Conservation (phyloP, 2,113 vertebrate species). For the Grammomys surdaster region DNA sequence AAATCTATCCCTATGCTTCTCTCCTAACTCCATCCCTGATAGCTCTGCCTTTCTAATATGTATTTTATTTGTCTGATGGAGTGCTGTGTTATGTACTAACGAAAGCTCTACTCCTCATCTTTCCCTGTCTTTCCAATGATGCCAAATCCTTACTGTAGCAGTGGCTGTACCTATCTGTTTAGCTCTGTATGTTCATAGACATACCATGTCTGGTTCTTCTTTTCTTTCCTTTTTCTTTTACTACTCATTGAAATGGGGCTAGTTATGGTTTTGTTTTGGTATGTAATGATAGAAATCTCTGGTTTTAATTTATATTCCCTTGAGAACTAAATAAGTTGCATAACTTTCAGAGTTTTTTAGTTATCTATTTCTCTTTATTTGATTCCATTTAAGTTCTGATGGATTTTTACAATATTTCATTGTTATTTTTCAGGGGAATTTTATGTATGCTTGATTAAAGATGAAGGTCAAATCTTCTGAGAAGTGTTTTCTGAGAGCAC, state of each 20-base stretch:
- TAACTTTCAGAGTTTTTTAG: slow-evolving; percentile 1
- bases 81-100: neutral
- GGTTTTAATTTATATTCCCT: slow-evolving; percentile 1
- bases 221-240: neutral
- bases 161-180: neutral
- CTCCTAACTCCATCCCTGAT: neutral
- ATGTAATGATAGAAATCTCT: neutral
- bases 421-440: neutral
- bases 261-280: neutral
- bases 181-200: neutral
- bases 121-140: neutral
- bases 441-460: neutral
- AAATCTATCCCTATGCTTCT: neutral
- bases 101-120: too few species aligned
- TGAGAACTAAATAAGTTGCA: neutral
- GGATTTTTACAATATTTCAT: neutral
- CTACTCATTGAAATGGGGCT: neutral
- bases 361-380: neutral
- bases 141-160: neutral
- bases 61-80: neutral
- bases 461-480: neutral
- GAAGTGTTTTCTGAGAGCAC: too few species aligned
- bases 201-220: neutral
- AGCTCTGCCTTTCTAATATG: neutral
- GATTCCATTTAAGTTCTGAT: neutral